Evolutionary conservation across 2,113 vertebrate species (phyloP).

Genomic region (Tamias sibiricus): DNA sequence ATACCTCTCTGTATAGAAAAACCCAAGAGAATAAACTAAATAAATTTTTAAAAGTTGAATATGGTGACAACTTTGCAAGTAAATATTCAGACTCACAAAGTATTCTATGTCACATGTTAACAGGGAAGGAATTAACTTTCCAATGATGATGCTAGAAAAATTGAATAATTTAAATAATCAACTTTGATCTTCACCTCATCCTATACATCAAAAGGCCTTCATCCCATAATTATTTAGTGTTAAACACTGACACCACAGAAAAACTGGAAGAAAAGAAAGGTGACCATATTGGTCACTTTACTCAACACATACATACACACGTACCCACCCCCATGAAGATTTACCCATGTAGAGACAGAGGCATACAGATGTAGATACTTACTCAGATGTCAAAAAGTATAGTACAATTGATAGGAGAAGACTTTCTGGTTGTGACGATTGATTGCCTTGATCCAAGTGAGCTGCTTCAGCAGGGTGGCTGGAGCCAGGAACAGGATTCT

Average conservation of each 20-base stretch:
- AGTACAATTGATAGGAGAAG: background rate
- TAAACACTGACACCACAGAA: background rate
- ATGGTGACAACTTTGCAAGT: background rate
- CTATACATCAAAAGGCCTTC: background rate
- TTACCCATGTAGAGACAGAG: background rate
- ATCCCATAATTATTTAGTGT: background rate
- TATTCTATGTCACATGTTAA: background rate
- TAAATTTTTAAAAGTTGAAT: slow-evolving; percentile 23
- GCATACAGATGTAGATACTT: background rate
- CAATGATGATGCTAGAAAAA: background rate
- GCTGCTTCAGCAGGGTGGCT: background rate
- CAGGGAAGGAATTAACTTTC: background rate
- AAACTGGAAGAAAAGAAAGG: background rate
- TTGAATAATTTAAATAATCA: background rate
- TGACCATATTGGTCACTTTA: background rate
- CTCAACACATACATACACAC: background rate
- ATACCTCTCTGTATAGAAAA: slow-evolving; percentile 16
- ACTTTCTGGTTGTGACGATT: background rate
- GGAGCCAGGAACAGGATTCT: background rate
- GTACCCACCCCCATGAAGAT: background rate
- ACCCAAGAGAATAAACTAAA: background rate
- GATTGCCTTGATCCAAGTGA: background rate
- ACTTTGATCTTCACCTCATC: background rate
- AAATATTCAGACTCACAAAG: background rate
- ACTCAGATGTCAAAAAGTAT: background rate